These are phyloP conservation scores for Antechinus flavipes DNA, from an alignment of 2,113 vertebrate species.

Conservation along the genomic window DNA sequence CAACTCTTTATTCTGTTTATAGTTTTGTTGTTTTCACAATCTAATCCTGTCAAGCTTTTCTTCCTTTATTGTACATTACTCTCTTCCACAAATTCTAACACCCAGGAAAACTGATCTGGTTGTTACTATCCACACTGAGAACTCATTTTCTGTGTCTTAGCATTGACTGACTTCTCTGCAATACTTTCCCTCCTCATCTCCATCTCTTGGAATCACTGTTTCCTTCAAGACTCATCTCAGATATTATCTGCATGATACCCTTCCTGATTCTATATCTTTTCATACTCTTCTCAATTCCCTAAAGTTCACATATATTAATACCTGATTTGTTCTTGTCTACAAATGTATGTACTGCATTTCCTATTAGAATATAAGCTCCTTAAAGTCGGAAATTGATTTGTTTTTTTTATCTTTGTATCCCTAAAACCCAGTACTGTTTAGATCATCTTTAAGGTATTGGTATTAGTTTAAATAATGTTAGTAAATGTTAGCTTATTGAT, in stretches of 20 bases:
- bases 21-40: background rate
- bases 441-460: background rate
- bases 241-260: background rate
- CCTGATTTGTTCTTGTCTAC: background rate
- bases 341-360: background rate
- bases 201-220: background rate
- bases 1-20: background rate
- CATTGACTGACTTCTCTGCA: background rate
- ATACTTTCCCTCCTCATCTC: background rate
- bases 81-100: background rate
- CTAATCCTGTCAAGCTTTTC: background rate
- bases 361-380: background rate
- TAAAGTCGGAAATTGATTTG: background rate
- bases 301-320: background rate
- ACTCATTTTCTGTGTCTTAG: background rate
- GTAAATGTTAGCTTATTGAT: background rate
- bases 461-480: too few relatives aligned
- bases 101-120: background rate
- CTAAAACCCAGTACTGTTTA: background rate
- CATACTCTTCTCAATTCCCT: background rate
- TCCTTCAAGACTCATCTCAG: background rate
- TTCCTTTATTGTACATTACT: background rate
- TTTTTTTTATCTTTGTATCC: background rate
- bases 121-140: background rate
- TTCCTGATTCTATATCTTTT: background rate